Evolutionary conservation across 2,888 invertebrate species (phyloP), one percentile per base, ranked within the genome.

Genomic region (Rhingia campestris): DNA sequence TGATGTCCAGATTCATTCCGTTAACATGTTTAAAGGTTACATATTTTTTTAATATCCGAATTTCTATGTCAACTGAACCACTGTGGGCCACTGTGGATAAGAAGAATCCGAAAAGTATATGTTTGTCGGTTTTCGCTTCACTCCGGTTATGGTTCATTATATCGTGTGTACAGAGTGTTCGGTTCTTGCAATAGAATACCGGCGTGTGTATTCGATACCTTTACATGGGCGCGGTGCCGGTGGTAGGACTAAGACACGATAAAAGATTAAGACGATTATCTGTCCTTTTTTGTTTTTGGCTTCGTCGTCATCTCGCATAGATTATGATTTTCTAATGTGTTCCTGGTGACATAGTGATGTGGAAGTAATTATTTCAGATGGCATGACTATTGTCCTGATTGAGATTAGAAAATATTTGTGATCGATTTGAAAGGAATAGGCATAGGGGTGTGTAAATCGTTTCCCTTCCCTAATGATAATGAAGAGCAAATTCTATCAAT

Each of bases 401-500:
- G 69, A 69, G 69, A 79, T 73, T 69, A 56, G 56, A 56, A 74
- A 81, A 74, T 75, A 58, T 81, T 75, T 70, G 69, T 56, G 43
- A 74, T 74, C 59, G 51, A 72, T 72, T 73, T 59, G 54, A 72
- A 66, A 67, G 70, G 73, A 61, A 63, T 67, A 43, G 32, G n/a
- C 4, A 12, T 4, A 4, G 4, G 4, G 22, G 9, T 12, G 9
- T 6, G 33, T 37, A 3, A n/a, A n/a, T 4, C 10, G 30, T 37
- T 35, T 37, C 37, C 37, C 22, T 9, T 41, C n/a, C n/a, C 12
- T 45, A 32, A 6, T 10, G 53, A 59, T 76, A 76, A 76, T 76
- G 76, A 69, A 33, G 76, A 33, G 67, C 37, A 75, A 67, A 45
- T 37, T 45, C 35, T 14, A 75, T 67, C 53, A 45, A 67, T 53